phyloP scores from a whole-genome alignment of 2,888 invertebrate species.

The Drosophila rubida region DNA sequence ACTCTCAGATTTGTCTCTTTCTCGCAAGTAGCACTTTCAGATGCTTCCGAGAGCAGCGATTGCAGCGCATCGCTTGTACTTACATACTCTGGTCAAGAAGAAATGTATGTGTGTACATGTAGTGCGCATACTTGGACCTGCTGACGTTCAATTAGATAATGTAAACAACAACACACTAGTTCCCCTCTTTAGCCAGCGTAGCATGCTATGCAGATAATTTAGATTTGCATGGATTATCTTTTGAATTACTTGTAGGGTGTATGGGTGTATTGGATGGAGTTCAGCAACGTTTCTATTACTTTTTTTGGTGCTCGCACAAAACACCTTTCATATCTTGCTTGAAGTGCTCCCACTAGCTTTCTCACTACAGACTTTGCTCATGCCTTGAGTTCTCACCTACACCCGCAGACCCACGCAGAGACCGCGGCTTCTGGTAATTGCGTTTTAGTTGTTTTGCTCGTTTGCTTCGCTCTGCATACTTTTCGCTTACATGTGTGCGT shows the following conservation, averaged over 20 bases:
- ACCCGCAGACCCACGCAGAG: neutral
- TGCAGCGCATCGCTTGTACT: conserved; percentile 21
- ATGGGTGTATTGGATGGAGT: too few species aligned
- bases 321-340: neutral
- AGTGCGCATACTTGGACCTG: conserved; percentile 1
- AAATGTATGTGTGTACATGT: too few species aligned
- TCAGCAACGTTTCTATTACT: too few species aligned
- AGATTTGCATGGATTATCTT: neutral
- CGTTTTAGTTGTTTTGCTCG: conserved; percentile 79
- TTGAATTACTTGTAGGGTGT: too few species aligned
- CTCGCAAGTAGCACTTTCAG: conserved; percentile 14
- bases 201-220: neutral
- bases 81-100: too few species aligned
- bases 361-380: conserved; percentile 21
- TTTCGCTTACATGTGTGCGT: conserved; percentile 27
- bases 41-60: conserved; percentile 20
- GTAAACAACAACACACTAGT: conserved; percentile 38
- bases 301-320: conserved; percentile 18
- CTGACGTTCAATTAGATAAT: conserved; percentile 5
- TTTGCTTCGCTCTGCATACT: conserved; percentile 68
- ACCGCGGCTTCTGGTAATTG: conserved; percentile 56
- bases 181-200: neutral
- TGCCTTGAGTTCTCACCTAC: conserved; percentile 20
- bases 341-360: conserved; percentile 24
- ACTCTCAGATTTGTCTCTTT: conserved; percentile 12